A percentile compares a stretch with the other conserved stretches of the same genome.
Conservation (phyloP, 35 echinoderm and acorn worm genomes). For the Ptychodera flava region DNA sequence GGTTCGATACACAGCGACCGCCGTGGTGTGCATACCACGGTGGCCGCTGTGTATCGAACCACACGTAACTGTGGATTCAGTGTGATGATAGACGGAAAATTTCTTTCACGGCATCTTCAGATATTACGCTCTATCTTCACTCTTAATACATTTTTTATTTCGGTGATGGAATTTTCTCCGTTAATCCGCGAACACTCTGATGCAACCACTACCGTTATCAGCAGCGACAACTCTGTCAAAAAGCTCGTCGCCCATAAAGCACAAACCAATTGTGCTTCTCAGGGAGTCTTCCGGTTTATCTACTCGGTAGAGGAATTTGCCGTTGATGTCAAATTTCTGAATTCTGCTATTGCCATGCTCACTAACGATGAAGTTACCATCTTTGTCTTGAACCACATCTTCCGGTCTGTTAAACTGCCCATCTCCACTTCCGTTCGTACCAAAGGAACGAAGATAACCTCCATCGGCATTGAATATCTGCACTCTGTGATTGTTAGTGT, state of each 20-base stretch:
- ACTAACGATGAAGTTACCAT: background rate
- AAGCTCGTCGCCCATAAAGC: background rate
- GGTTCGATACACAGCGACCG: too few species aligned
- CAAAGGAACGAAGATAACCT: background rate
- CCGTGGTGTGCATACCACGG: too few species aligned
- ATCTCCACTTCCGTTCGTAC: background rate
- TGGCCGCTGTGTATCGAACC: too few species aligned
- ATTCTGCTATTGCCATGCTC: background rate
- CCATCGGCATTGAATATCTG: background rate
- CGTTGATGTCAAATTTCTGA: background rate
- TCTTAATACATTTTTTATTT: too few species aligned
- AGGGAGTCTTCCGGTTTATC: background rate
- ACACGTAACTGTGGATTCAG: too few species aligned
- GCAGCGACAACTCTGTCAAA: background rate
- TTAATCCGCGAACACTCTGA: background rate
- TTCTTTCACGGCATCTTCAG: too few species aligned
- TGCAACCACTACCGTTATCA: background rate
- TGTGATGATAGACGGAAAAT: too few species aligned
- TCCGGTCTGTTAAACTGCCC: background rate
- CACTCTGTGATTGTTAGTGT: background rate
- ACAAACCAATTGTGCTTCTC: background rate
- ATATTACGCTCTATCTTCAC: too few species aligned
- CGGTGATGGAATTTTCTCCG: too few species aligned
- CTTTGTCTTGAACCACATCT: background rate
- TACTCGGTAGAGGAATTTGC: background rate